A percentile compares a stretch with the other conserved stretches of the same genome.
Conservation (phyloP, 2,888 invertebrate genomes). For the Caradrina kadenii region DNA sequence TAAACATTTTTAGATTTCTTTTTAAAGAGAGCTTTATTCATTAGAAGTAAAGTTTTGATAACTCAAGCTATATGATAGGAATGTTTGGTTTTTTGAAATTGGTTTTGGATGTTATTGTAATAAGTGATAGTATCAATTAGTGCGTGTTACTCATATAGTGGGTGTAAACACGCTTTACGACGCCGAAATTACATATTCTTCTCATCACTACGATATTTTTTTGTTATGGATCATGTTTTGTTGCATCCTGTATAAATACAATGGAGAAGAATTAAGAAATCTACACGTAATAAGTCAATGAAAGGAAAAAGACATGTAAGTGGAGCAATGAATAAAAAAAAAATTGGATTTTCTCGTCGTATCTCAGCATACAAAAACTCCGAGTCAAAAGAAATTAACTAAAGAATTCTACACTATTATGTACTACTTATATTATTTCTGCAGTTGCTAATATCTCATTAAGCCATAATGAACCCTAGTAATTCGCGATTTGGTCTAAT, state of each 20-base stretch:
- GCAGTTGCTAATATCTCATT: conserved; percentile 21
- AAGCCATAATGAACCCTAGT: conserved; percentile 38
- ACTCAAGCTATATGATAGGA: background rate
- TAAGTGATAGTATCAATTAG: no score
- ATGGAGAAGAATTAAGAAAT: background rate
- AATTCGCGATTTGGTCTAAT: conserved; percentile 59
- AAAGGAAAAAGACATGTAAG: background rate
- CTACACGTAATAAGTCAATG: no score
- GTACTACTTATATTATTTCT: conserved; percentile 45
- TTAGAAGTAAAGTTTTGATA: background rate
- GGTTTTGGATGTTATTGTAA: background rate
- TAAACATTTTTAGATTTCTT: background rate
- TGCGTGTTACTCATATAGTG: no score
- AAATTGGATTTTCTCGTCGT: conserved; percentile 16
- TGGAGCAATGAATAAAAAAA: background rate
- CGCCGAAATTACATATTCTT: no score
- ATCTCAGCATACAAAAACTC: conserved; percentile 46
- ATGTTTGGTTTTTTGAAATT: background rate
- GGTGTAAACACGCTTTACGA: no score
- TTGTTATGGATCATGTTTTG: no score
- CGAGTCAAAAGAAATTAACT: conserved; percentile 26
- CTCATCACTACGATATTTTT: no score
- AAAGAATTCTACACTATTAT: conserved; percentile 22
- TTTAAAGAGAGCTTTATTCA: conserved; percentile 11
- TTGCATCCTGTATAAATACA: background rate